Evolutionary conservation across 2,797 vertebrate species (phyloP).

Genomic region (Liparis tanakae): DNA sequence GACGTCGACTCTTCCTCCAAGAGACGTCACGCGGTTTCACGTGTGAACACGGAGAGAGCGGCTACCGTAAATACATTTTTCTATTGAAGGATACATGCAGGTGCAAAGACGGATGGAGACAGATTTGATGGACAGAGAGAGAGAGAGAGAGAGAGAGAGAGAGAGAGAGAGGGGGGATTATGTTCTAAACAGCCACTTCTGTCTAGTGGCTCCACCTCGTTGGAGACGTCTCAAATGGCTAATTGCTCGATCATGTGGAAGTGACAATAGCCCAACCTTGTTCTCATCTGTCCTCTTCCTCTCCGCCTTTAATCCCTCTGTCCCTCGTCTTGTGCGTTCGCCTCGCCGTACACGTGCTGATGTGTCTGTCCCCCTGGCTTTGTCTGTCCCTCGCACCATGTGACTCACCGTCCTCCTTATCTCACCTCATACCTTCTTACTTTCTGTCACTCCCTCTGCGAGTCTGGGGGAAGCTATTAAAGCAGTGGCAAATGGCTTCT

Average conservation of each 20-base stretch:
- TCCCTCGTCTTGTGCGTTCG: conserved; percentile 44
- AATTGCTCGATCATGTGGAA: conserved; percentile 99
- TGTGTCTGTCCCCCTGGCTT: conserved; percentile 43
- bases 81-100: conserved; percentile 14
- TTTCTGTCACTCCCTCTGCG: conserved; percentile 88
- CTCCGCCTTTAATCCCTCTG: conserved; percentile 67
- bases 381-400: conserved; percentile 69
- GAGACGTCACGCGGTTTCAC: conserved; percentile 7
- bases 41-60: background rate
- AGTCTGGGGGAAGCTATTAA: conserved; percentile 90
- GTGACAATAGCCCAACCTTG: conserved; percentile 89
- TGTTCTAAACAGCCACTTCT: conserved; percentile 83
- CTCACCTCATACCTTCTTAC: conserved; percentile 79
- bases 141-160: conserved; percentile 22
- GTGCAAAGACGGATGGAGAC: conserved; percentile 28
- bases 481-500: conserved; percentile 98
- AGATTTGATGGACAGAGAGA: conserved; percentile 17
- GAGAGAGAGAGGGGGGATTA: conserved; percentile 50
- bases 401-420: conserved; percentile 78
- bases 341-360: conserved; percentile 36
- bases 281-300: conserved; percentile 80
- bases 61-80: conserved; percentile 23
- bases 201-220: conserved; percentile 91
- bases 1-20: conserved; percentile 50
- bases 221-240: conserved; percentile 90